phyloP scores from a whole-genome alignment of 2,797 vertebrate genomes.

The Lutjanus campechanus region DNA sequence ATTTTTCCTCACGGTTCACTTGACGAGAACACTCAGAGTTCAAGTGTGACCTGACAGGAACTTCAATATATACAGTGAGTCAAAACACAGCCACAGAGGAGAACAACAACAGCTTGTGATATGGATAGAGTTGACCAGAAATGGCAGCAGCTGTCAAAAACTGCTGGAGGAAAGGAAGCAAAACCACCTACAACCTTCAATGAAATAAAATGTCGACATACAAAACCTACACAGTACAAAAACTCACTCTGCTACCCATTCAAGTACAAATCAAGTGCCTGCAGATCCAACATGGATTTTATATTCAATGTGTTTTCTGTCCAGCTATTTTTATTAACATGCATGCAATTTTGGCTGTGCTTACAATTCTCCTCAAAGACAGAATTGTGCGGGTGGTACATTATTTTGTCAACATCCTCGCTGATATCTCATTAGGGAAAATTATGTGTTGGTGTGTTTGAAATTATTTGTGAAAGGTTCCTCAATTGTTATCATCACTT shows the following conservation, averaged over 20 bases:
- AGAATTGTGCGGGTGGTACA: conserved; percentile 26
- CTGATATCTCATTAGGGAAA: conserved; percentile 45
- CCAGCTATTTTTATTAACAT: conserved; percentile 18
- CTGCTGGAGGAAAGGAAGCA: conserved; percentile 66
- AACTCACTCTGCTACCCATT: conserved; percentile 13
- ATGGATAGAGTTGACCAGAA: conserved; percentile 66
- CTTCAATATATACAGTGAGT: conserved; percentile 30
- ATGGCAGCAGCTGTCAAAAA: conserved; percentile 70
- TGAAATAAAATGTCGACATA: conserved; percentile 45
- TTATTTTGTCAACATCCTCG: conserved; percentile 50
- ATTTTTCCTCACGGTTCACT: conserved; percentile 18
- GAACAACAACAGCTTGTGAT: conserved; percentile 51
- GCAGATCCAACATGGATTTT: conserved; percentile 19
- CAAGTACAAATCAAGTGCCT: conserved; percentile 31
- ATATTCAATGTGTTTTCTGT: conserved; percentile 23
- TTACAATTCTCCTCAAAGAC: conserved; percentile 33
- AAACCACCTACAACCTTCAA: conserved; percentile 64
- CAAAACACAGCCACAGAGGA: conserved; percentile 35
- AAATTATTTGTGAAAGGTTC: conserved; percentile 44
- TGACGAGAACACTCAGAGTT: conserved; percentile 38
- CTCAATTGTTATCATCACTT: conserved; percentile 39
- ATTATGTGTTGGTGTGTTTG: conserved; percentile 38
- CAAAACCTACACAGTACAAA: conserved; percentile 10
- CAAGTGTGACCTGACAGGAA: conserved; percentile 46
- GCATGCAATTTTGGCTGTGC: conserved; percentile 14